Evolutionary conservation across 2,113 vertebrate species (phyloP).

Genomic region (Cyanocitta stelleri): DNA sequence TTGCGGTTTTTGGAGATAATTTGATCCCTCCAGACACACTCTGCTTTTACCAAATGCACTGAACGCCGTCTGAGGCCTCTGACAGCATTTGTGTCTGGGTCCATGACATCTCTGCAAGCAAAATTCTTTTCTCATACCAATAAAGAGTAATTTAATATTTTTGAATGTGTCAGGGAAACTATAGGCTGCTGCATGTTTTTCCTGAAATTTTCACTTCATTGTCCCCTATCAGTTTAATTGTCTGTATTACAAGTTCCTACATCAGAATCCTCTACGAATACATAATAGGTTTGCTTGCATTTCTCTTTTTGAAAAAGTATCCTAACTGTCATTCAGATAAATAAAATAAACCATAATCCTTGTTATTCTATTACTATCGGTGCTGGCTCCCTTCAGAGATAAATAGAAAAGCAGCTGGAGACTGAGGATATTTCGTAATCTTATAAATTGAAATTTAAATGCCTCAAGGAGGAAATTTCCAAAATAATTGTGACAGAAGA

Average conservation of each 20-base stretch:
- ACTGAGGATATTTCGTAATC: slow-evolving; percentile 49
- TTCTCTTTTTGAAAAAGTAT: not conserved
- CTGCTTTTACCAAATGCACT: not conserved
- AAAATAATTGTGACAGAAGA: slow-evolving; percentile 56
- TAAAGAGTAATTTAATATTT: slow-evolving; percentile 18
- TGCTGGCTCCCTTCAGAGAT: slow-evolving; percentile 44
- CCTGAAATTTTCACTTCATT: not conserved
- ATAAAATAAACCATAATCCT: slow-evolving; percentile 56
- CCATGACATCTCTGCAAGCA: not conserved
- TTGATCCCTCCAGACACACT: slow-evolving; percentile 48
- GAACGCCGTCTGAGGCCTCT: slow-evolving; percentile 1
- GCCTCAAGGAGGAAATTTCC: slow-evolving; percentile 58
- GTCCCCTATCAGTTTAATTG: not conserved
- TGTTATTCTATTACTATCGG: slow-evolving; percentile 29
- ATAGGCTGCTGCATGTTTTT: not conserved
- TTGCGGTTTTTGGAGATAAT: slow-evolving; percentile 36
- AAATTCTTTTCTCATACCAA: slow-evolving; percentile 3
- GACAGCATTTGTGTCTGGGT: slow-evolving; percentile 21
- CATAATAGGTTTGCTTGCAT: not conserved
- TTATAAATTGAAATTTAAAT: slow-evolving; percentile 64
- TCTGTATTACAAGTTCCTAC: not conserved
- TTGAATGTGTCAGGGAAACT: slow-evolving; percentile 8
- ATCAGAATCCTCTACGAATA: not conserved
- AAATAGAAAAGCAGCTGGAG: slow-evolving; percentile 60
- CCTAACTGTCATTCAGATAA: slow-evolving; percentile 22